phyloP scores from a whole-genome alignment of 2,888 invertebrate genomes.

The Ischnus inquisitorius region DNA sequence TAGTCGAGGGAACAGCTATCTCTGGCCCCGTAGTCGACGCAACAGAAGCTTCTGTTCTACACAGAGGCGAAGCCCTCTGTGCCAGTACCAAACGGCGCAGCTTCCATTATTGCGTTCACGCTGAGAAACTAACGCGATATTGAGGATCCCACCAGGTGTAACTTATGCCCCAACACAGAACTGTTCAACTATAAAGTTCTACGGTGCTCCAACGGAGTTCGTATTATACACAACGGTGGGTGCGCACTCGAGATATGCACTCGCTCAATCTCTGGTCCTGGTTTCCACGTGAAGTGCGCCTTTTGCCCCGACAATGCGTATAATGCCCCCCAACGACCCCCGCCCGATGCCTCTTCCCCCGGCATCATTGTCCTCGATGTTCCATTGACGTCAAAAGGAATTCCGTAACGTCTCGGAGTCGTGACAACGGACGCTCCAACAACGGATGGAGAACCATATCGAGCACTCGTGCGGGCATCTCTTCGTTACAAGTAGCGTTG shows the following conservation, averaged over 20 bases:
- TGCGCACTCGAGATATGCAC: slow-evolving; percentile 32
- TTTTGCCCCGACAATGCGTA: slow-evolving; percentile 71
- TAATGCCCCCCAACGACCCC: slow-evolving; percentile 31
- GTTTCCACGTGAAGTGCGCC: slow-evolving; percentile 71
- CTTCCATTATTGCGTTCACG: slow-evolving; percentile 53
- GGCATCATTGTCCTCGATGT: slow-evolving; percentile 76
- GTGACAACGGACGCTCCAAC: slow-evolving; percentile 32
- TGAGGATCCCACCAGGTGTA: slow-evolving; percentile 80
- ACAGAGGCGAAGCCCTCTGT: neutral
- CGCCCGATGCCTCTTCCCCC: neutral
- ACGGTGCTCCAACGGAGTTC: slow-evolving; percentile 73
- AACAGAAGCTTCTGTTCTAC: neutral
- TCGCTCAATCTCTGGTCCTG: slow-evolving; percentile 45
- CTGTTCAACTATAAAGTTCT: slow-evolving; percentile 48
- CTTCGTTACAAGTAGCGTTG: neutral
- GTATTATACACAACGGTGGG: slow-evolving; percentile 71
- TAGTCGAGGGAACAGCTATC: slow-evolving; percentile 11
- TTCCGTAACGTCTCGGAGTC: slow-evolving; percentile 75
- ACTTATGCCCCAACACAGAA: slow-evolving; percentile 73
- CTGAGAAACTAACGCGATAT: slow-evolving; percentile 77
- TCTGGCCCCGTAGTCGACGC: neutral
- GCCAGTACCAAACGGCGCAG: neutral
- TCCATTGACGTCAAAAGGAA: slow-evolving; percentile 78
- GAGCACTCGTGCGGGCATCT: slow-evolving; percentile 4
- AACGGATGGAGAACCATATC: neutral